Evolutionary conservation across 1,140 invertebrate species (phyloP).

Genomic region (Zaprionus davidi): DNA sequence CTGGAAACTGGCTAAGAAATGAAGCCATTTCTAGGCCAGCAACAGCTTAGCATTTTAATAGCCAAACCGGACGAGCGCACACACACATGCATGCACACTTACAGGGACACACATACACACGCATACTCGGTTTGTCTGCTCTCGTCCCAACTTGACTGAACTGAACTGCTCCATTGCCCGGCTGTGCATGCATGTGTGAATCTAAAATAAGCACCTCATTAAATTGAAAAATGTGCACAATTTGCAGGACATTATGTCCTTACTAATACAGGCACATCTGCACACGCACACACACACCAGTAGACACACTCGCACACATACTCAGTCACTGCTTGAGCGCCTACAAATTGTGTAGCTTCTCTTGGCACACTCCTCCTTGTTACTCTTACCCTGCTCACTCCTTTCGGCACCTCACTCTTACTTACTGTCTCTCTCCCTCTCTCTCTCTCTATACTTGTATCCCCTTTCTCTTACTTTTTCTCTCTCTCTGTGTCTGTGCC

Average conservation of each 20-base stretch:
- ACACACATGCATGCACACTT: not conserved
- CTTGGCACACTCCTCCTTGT: not conserved
- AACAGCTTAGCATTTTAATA: conserved; percentile 79
- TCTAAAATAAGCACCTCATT: conserved; percentile 82
- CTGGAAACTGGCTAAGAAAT: conserved; percentile 37
- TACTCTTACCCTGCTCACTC: no score
- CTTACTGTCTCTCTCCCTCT: not conserved
- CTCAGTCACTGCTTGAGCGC: conserved; percentile 15
- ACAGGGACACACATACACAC: conserved; percentile 16
- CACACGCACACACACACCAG: not conserved
- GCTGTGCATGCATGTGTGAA: conserved; percentile 65
- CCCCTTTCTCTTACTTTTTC: not conserved
- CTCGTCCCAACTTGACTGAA: not conserved
- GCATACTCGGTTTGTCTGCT: conserved; percentile 32
- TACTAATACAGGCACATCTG: conserved; percentile 59
- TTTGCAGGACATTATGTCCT: conserved; percentile 79
- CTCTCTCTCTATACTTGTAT: not conserved
- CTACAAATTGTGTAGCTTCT: conserved; percentile 69
- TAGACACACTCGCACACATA: not conserved
- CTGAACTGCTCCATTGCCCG: conserved; percentile 17
- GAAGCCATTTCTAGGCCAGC: conserved; percentile 66
- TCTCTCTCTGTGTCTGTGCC: not conserved
- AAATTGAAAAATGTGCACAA: conserved; percentile 82
- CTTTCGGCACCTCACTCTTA: not conserved
- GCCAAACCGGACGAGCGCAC: conserved; percentile 33